These are phyloP conservation scores for Cebidichthys violaceus DNA, from an alignment of 2,113 vertebrate species.

Conservation along the genomic window DNA sequence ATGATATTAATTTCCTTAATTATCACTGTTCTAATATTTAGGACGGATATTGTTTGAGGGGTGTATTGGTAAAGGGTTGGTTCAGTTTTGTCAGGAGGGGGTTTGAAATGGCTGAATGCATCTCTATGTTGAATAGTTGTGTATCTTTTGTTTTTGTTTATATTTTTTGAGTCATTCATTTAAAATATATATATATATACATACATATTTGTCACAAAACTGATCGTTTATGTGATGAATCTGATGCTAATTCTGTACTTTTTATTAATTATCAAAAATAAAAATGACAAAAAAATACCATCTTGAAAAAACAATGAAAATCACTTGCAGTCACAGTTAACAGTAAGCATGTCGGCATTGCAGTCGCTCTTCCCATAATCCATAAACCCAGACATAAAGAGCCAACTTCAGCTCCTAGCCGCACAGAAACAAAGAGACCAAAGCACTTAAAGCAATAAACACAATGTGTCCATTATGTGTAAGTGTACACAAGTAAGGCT, in stretches of 20 bases:
- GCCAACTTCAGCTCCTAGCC: not conserved
- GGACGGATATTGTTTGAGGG: no score
- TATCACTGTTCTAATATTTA: no score
- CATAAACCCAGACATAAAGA: slow-evolving; percentile 32
- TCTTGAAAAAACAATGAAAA: not conserved
- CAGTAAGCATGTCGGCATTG: not conserved
- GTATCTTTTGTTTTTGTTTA: no score
- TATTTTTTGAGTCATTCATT: no score
- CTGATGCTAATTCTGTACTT: not conserved
- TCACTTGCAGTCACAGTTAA: not conserved
- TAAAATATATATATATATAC: no score
- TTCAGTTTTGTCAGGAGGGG: no score
- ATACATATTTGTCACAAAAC: not conserved
- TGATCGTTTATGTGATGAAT: not conserved
- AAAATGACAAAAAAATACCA: not conserved
- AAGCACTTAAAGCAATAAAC: slow-evolving; percentile 45
- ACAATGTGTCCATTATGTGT: slow-evolving; percentile 31
- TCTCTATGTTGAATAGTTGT: no score
- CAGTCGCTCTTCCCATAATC: slow-evolving; percentile 32
- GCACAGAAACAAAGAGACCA: slow-evolving; percentile 27
- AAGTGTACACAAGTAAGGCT: not conserved
- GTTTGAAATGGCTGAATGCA: no score
- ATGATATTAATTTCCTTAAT: no score
- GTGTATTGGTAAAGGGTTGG: no score
- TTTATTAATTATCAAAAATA: not conserved